Base-by-base conservation (phyloP, 2,113 vertebrate species). In the Puffinus mauretanicus region DNA sequence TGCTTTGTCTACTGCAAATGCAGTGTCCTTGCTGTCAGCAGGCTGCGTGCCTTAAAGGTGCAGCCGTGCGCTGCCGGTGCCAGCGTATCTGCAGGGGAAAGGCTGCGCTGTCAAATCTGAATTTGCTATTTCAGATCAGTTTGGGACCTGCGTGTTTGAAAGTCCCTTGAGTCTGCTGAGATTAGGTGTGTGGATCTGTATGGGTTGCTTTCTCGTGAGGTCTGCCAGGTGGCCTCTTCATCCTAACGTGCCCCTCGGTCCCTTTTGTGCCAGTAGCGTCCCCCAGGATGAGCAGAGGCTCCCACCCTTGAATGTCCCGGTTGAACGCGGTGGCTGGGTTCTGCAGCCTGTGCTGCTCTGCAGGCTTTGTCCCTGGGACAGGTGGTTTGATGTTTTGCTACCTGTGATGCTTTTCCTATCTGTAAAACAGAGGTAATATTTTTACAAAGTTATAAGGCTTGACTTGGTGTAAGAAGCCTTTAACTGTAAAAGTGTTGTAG, bases 81-180 rank as follows among this genome's bases (percentile, higher is more conserved):
- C 18, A 4, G n/a, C 1, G 2, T 3, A 6, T n/a, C 24, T 20
- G 25, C 15, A 4, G 69, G 38, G n/a, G 5, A 40, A 17, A 5
- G 40, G 26, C 11, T 21, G 55, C 0, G 7, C 21, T 29, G 27
- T 12, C 57, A 10, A 8, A 65, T 51, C 38, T 4, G 6, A 13
- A 19, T 26, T 16, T 20, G 46, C 34, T n/a, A 1, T 57, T 55
- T 57, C 61, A 6, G 29, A 19, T 40, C 15, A 5, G 10, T 15
- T 58, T 47, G 66, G 57, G 30, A 25, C 34, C n/a, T 30, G 17
- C 3, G 16, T 55, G 44, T 29, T 65, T 51, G 30, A n/a, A 24
- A 65, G 17, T 26, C 55, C 38, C 10, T 12, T 3, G 30, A 12
- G 24, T 36, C 79, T 61, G 73, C 46, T 29, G n/a, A 42, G 73